phyloP scores from a whole-genome alignment of 1,140 invertebrate species.

The Aphis gossypii region DNA sequence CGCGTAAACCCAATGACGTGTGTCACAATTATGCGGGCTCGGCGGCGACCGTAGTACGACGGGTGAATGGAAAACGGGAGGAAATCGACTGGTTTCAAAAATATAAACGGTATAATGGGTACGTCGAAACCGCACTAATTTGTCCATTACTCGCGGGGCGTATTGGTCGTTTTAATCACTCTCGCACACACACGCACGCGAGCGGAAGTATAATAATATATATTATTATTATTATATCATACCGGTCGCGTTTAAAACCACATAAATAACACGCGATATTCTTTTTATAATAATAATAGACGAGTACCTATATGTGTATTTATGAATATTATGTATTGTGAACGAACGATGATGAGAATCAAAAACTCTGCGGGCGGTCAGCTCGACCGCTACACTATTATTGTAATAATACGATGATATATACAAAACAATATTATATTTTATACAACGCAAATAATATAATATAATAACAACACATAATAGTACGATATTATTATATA shows the following conservation, averaged over 20 bases:
- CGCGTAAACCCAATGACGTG: conserved; percentile 32
- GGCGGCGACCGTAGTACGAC: neutral
- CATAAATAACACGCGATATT: neutral
- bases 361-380: conserved; percentile 33
- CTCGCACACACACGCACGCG: neutral
- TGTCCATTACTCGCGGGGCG: conserved; percentile 37
- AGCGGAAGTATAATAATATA: too few species aligned
- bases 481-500: neutral
- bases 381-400: neutral
- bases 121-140: conserved; percentile 36
- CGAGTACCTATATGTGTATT: neutral
- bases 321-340: neutral
- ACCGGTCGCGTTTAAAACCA: neutral
- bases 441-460: neutral
- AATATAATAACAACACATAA: neutral
- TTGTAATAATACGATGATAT: too few species aligned
- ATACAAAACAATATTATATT: neutral
- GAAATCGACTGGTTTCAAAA: conserved; percentile 4
- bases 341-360: neutral
- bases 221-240: neutral
- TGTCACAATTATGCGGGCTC: neutral
- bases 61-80: neutral
- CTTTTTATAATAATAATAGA: neutral
- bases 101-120: neutral
- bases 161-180: conserved; percentile 2